These are phyloP conservation scores for Pipistrellus kuhlii DNA, from an alignment of 2,797 vertebrate genomes.

Conservation along the genomic window DNA sequence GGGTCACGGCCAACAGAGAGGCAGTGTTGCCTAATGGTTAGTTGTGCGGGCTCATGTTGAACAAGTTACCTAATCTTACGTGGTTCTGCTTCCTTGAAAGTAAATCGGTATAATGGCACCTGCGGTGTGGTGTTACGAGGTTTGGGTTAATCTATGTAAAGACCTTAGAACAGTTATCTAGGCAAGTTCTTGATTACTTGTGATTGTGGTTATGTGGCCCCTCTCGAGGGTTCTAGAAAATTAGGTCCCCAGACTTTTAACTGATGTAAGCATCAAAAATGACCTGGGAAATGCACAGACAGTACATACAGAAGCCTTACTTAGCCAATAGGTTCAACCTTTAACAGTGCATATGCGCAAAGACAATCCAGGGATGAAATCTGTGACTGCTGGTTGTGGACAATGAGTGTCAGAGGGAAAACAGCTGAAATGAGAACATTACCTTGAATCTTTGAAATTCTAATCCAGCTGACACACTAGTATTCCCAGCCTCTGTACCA, in stretches of 20 bases:
- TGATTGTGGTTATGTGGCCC: background rate
- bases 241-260: slow-evolving; percentile 22
- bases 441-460: slow-evolving; percentile 22
- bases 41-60: background rate
- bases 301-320: background rate
- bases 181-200: slow-evolving; percentile 37
- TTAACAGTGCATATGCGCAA: background rate
- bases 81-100: slow-evolving; percentile 24
- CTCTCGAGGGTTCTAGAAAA: slow-evolving; percentile 20
- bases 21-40: background rate
- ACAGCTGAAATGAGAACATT: slow-evolving; percentile 36
- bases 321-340: background rate
- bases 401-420: background rate
- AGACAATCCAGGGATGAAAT: background rate
- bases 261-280: slow-evolving; percentile 17
- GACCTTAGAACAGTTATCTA: background rate
- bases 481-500: background rate
- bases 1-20: background rate
- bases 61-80: background rate
- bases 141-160: slow-evolving; percentile 17
- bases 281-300: background rate
- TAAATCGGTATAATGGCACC: background rate
- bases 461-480: background rate
- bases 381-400: background rate
- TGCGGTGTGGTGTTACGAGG: background rate